Base-by-base conservation (phyloP, 2,113 vertebrate genomes). In the Myrmecobius fasciatus region DNA sequence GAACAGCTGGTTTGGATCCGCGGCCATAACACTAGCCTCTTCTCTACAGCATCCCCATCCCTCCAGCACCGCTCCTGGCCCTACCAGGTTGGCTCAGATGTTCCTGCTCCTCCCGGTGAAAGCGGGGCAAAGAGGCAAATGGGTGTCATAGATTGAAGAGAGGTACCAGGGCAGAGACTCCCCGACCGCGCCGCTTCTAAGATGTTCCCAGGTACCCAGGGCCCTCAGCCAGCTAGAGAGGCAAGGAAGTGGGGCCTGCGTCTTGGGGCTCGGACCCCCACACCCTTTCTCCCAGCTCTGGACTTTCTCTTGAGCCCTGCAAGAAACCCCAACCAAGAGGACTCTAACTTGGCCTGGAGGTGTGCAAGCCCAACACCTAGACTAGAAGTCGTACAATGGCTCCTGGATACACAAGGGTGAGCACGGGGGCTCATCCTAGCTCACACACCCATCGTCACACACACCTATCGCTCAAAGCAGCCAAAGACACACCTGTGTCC, bases 401-500 rank as follows among this genome's bases (percentile, higher is more conserved):
- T 75, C 36, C 17, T 8, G 36, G 67, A 75, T 8, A 8, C 14
- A 22, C 52, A 28, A 17, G 3, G 49, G 2, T 25, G 24, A 17
- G 20, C n/a, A 12, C 14, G 14, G 3, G 52, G 28, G 53, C 89
- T 89, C 90, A 17, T 26, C 3, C 56, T 60, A 92, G 52, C 92
- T 94, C 95, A 20, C 47, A 17, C 0, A 49, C 47, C 90, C 17
- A 0, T 20, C n/a, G 36, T 83, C 52, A 46, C 47, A 36, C 0
- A 28, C 92, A 91, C 93, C 92, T 92, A 92, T 93, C 22, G 31
- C 6, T 75, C 67, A 75, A n/a, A 75, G 67, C 43, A 36, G 67
- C 36, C 67, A 75, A n/a, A n/a, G 67, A n/a, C 14, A 5, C 67
- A 75, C 36, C 67, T 75, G 31, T 75, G 60, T 75, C 60, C 36